Base-by-base conservation (phyloP, 2,797 vertebrate genomes). In the Pangasius djambal region DNA sequence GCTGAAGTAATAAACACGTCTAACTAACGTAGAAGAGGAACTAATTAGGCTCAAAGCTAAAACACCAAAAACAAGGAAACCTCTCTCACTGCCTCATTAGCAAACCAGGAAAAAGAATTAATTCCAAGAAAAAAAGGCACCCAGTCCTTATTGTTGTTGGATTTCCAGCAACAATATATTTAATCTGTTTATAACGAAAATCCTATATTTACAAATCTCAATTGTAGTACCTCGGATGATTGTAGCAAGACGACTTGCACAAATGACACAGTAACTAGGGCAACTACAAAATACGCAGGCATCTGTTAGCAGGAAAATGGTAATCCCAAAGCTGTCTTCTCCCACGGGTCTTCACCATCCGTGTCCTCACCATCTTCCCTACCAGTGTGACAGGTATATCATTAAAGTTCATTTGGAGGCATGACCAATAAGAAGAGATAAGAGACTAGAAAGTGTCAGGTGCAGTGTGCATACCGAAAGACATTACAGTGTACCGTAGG, bases 41-140 rank as follows among this genome's bases (percentile, higher is more conserved):
- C 25, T 83, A 83, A 83, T 67, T 67, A 48, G 61, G 61, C 82
- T 83, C 0, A 20, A 48, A 83, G 48, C 48, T 18, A 67, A 65
- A 65, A n/a, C 6, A 48, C 5, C 25, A 57, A 59, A 82, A 63
- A 63, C 59, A 48, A 65, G 37, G 48, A 61, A 48, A 16, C 20
- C 34, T 61, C 31, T 4, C 34, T 82, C 20, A 61, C 79, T 61
- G 79, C 79, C 22, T 81, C 79, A 61, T 82, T 82, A 82, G 34
- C 34, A 37, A 82, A 6, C 8, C 34, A 12, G 55, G 34, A 40
- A 59, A 59, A 22, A 82, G 9, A 40, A 82, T 6, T 59, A 37
- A 82, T 59, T 82, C 78, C 22, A 48, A 83, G 25, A 83, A 57
- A 83, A 65, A 55, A 25, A 1, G 9, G 78, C 18, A 12, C n/a